phyloP scores from a whole-genome alignment of 2,888 invertebrate species.

The Metallyticus violacea region DNA sequence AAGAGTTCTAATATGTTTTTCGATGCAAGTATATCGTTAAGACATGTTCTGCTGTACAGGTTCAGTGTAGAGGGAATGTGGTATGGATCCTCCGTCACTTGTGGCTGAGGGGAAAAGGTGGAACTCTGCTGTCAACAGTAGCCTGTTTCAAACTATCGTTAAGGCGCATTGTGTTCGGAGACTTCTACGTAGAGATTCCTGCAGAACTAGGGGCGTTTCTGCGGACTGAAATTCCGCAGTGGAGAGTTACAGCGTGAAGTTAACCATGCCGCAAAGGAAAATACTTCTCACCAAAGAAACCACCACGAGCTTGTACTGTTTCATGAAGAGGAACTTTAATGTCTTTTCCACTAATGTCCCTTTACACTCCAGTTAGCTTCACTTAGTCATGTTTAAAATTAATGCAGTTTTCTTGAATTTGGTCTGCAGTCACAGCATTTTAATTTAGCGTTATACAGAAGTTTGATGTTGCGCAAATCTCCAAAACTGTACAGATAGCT shows the following conservation, averaged over 20 bases:
- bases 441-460: too few species aligned
- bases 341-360: neutral
- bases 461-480: too few species aligned
- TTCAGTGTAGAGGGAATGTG: neutral
- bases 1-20: too few species aligned
- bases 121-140: neutral
- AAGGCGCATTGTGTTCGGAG: neutral
- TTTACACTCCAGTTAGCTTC: neutral
- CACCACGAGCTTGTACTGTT: neutral
- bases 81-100: neutral
- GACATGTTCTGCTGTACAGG: too few species aligned
- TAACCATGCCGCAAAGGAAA: neutral
- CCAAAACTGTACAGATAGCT: too few species aligned
- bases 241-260: neutral
- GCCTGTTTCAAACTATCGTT: neutral
- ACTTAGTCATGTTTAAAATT: neutral
- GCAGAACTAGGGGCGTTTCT: neutral
- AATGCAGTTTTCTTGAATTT: neutral
- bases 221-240: neutral
- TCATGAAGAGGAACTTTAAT: neutral
- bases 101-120: neutral
- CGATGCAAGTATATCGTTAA: too few species aligned
- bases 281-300: neutral
- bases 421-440: too few species aligned
- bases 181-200: neutral